Percentiles rank a stretch among this genome's conserved stretches.
phyloP scores from a whole-genome alignment of 2,113 vertebrate genomes.

The Ursus arctos region DNA sequence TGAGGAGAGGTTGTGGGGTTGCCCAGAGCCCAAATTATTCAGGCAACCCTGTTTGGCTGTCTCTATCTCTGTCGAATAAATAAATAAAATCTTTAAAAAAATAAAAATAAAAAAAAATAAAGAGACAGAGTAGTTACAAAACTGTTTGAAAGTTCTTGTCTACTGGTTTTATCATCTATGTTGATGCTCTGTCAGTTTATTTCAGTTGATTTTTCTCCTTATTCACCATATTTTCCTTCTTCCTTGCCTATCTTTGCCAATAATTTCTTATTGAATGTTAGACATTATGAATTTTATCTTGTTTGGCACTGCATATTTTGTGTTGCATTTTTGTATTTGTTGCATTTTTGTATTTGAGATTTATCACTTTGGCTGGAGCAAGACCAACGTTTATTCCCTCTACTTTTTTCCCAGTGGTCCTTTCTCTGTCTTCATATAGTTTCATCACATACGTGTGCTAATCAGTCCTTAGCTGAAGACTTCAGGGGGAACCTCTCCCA shows the following conservation, averaged over 20 bases:
- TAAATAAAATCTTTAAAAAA: no score
- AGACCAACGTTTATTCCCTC: not conserved
- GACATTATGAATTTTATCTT: not conserved
- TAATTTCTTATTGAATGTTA: not conserved
- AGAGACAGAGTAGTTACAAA: not conserved
- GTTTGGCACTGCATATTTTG: not conserved
- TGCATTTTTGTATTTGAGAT: not conserved
- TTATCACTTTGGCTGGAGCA: not conserved
- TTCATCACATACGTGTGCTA: not conserved
- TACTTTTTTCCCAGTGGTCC: not conserved
- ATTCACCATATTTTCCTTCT: not conserved
- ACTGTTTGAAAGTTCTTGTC: not conserved
- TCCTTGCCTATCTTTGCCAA: not conserved
- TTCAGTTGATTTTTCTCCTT: not conserved
- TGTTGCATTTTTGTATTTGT: not conserved
- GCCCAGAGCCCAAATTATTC: no score
- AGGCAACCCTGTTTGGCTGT: no score
- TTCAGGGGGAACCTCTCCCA: not conserved
- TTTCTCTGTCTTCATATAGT: not conserved
- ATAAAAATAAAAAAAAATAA: not conserved
- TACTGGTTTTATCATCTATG: not conserved
- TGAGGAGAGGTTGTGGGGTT: no score
- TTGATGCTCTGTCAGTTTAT: not conserved
- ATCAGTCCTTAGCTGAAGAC: not conserved
- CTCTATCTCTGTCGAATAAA: no score